Evolutionary conservation across 2,888 invertebrate species (phyloP), one percentile per base, ranked within the genome.

Genomic region (Artemia sp.): DNA sequence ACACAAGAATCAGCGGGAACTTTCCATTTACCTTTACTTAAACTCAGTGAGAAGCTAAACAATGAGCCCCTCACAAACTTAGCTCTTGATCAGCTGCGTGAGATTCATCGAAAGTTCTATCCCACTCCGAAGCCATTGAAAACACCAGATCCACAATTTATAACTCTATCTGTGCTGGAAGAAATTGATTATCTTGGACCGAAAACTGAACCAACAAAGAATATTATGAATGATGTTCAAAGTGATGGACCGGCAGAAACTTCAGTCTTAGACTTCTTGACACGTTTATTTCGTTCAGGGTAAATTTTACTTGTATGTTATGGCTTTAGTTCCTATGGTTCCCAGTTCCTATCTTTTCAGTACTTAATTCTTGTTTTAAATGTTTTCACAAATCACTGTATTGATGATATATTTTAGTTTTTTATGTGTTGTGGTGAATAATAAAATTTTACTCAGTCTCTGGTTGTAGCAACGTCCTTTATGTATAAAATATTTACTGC

Each of bases 151-250:
- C 64, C 64, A 9, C 64, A 58, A 24, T 58, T 58, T 11, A 58
- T 58, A 58, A 58, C 64, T 58, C 24, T 58, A 58, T 58, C 64
- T 58, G 64, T 58, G 12, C 12, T 58, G 64, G 64, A 58, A 58
- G 64, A 58, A 58, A 58, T 58, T 58, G 64, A 58, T 58, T 10
- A 58, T 58, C 64, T 58, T 8, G 38, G 38, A 38, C 38, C 38
- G 38, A 58, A 24, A 24, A 58, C 64, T 10, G 64, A 58, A 24
- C 64, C 64, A 24, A 58, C 64, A 24, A n/a, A 58, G 64, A 24
- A 58, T n/a, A 24, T 8, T n/a, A n/a, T 58, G 64, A 24, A 58
- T 19, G 24, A n/a, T 24, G 14, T 24, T 58, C 64, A n/a, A 8
- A 58, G 24, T 10, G 64, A 58, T 58, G 64, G 24, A 24, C 64